Evolutionary conservation across 2,888 invertebrate genomes (phyloP), one percentile per base, ranked within the genome.

Genomic region (Catocala sponsa): DNA sequence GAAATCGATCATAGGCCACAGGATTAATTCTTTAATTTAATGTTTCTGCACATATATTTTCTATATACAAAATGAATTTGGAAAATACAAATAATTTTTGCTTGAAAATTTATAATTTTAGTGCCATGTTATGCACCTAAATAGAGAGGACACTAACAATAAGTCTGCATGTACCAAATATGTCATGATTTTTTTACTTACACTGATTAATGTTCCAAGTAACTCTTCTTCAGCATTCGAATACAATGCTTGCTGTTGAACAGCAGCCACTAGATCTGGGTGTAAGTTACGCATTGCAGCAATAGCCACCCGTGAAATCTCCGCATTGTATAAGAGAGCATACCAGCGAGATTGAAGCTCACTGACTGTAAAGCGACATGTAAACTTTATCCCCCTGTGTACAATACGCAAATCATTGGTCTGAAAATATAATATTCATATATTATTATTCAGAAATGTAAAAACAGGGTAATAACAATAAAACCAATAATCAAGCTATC

Each of bases 321-420:
- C 96, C n/a, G 98, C 97, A 90, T 99, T 99, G 88, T 99, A 99
- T 25, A 99, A 94, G 59, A 99, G 89, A 0, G 98, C 98, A 89
- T 98, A 99, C 99, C 99, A 99, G 54, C 99, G 96, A 59, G 98
- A 98, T 83, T 99, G 98, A 56, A 99, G 95, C 86, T 99, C 99
- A 81, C 97, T 97, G 32, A 98, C 94, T 0, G 98, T 98, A 87
- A 99, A 99, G 63, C 98, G 97, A 83, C 99, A 99, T 0, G 99
- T 98, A 92, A 99, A 99, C 84, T 98, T 99, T 0, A 98, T 97
- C 5, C 98, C 98, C 68, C 98, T 95, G 86, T 99, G 98, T 0
- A 99, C 97, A 83, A 96, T 96, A 47, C 97, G 95, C 61, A 97
- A 88, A 82, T 97, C 97, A 89, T 97, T 97, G 10, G 97, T 97